Percentiles rank a stretch among this genome's conserved stretches.
Conservation (phyloP, 2,888 invertebrate genomes). For the Melolontha melolontha region DNA sequence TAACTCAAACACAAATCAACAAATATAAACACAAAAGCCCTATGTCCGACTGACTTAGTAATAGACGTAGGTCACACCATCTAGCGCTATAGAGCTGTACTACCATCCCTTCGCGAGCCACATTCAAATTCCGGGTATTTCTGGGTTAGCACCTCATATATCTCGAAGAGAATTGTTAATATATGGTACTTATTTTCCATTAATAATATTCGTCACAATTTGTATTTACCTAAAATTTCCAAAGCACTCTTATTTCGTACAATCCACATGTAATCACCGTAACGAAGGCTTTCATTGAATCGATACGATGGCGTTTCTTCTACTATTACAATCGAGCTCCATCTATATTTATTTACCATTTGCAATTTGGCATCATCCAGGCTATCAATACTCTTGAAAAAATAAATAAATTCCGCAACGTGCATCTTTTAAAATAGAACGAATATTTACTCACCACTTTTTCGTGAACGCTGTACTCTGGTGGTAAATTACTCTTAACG, state of each 20-base stretch:
- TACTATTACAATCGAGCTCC: slow-evolving; percentile 33
- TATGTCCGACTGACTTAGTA: no score
- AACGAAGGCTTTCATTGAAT: slow-evolving; percentile 40
- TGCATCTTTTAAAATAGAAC: neutral
- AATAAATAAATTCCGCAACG: slow-evolving; percentile 1
- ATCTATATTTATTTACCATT: slow-evolving; percentile 44
- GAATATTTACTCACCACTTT: slow-evolving; percentile 24
- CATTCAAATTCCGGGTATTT: no score
- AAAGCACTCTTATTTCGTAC: slow-evolving; percentile 48
- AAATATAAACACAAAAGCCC: no score
- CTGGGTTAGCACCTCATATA: no score
- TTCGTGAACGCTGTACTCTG: slow-evolving; percentile 57
- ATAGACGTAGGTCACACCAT: no score
- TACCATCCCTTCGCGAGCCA: no score
- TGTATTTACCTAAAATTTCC: slow-evolving; percentile 53
- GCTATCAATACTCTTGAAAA: slow-evolving; percentile 53
- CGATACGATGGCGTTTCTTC: neutral
- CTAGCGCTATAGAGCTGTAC: no score
- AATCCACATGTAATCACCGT: slow-evolving; percentile 53
- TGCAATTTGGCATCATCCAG: slow-evolving; percentile 48
- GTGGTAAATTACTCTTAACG: slow-evolving; percentile 70
- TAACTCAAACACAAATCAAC: no score
- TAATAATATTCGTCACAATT: slow-evolving; percentile 1
- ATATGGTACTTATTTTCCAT: neutral
- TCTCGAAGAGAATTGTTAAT: no score